phyloP scores from a whole-genome alignment of 2,888 invertebrate genomes.

The Cryptophagus acutangulus region DNA sequence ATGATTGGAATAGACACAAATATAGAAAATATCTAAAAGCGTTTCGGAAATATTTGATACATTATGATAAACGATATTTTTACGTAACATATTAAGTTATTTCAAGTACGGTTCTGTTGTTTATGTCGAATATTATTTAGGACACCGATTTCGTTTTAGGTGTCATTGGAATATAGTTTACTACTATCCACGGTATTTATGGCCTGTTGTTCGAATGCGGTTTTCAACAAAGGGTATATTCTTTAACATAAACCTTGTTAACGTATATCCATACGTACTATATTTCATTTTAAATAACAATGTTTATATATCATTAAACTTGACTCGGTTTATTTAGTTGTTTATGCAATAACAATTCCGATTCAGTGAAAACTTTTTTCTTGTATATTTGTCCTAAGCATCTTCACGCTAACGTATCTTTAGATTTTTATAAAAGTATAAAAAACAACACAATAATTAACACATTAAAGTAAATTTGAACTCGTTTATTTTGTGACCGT shows the following conservation, averaged over 20 bases:
- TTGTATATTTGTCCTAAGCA: background rate
- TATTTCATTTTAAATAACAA: conserved; percentile 48
- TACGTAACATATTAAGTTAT: conserved; percentile 5
- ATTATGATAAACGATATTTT: too few species aligned
- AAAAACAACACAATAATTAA: too few species aligned
- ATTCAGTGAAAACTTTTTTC: conserved; percentile 1
- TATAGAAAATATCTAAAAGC: too few species aligned
- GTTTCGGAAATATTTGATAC: too few species aligned
- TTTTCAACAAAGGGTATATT: conserved; percentile 47
- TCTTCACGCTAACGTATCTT: too few species aligned
- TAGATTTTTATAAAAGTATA: too few species aligned
- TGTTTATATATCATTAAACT: conserved; percentile 46
- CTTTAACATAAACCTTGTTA: conserved; percentile 47
- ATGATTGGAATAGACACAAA: too few species aligned
- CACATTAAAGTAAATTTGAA: too few species aligned
- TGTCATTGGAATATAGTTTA: conserved; percentile 47
- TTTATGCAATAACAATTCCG: conserved; percentile 37
- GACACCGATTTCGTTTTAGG: conserved; percentile 45
- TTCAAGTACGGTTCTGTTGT: conserved; percentile 32
- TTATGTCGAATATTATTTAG: conserved; percentile 45
- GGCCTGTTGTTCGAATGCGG: conserved; percentile 46
- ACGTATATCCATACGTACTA: conserved; percentile 44
- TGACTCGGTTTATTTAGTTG: conserved; percentile 42
- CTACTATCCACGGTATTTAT: conserved; percentile 46
- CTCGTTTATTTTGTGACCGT: too few species aligned